phyloP scores from a whole-genome alignment of 1,140 invertebrate genomes.

The Neodiprion fabricii region DNA sequence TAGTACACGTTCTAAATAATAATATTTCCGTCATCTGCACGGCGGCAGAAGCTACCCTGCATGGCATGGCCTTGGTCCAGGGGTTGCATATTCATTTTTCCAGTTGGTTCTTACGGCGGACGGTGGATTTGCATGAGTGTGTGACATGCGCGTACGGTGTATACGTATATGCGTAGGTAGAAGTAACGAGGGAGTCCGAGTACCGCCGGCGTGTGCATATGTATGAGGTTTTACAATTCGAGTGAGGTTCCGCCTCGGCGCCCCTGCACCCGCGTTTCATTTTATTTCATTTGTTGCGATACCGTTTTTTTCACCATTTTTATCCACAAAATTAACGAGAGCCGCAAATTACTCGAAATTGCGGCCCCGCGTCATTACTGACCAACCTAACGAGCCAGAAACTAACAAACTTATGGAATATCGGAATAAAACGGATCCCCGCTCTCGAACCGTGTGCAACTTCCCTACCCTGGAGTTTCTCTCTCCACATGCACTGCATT shows the following conservation, averaged over 20 bases:
- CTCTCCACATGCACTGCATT: too few species aligned
- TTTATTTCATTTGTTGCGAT: conserved; percentile 1
- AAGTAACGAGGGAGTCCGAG: neutral
- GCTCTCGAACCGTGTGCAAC: too few species aligned
- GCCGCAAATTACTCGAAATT: conserved; percentile 1
- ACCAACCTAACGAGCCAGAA: conserved; percentile 1
- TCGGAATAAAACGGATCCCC: neutral
- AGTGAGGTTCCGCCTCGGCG: conserved; percentile 48
- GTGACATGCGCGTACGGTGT: too few species aligned
- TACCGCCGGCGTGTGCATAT: conserved; percentile 43
- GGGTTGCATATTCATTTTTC: conserved; percentile 57
- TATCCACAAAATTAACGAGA: neutral
- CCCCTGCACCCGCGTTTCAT: conserved; percentile 22
- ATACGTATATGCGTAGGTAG: too few species aligned
- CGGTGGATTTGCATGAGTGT: neutral
- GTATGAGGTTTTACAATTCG: conserved; percentile 52
- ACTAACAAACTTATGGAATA: conserved; percentile 1
- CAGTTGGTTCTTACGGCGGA: conserved; percentile 36
- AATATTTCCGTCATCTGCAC: conserved; percentile 36
- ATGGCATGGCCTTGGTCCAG: conserved; percentile 31
- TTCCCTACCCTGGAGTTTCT: too few species aligned
- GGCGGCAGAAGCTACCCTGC: conserved; percentile 18
- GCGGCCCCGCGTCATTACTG: neutral
- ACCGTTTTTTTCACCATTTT: conserved; percentile 1
- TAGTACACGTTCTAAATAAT: conserved; percentile 14